phyloP scores from a whole-genome alignment of 2,113 vertebrate genomes.

The Holacanthus passer region DNA sequence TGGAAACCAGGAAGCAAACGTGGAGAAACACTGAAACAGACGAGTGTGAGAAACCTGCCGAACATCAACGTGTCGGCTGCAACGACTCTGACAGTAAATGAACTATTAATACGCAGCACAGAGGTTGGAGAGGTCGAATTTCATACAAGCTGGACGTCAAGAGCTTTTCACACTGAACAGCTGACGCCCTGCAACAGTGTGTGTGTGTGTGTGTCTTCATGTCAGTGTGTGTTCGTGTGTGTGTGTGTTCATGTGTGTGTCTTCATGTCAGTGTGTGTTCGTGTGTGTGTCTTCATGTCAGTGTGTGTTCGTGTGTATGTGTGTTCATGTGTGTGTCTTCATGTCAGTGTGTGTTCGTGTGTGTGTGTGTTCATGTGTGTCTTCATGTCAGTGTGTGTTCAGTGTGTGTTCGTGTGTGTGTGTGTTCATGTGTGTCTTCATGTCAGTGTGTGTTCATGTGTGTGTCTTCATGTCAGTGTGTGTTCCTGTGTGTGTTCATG shows the following conservation, averaged over 20 bases:
- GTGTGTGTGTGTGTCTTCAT: slow-evolving; percentile 5
- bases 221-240: too few relatives aligned
- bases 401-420: slow-evolving; percentile 10
- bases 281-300: not conserved
- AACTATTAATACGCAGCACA: slow-evolving; percentile 40
- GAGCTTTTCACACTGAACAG: slow-evolving; percentile 36
- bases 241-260: not conserved
- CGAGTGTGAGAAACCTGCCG: not conserved
- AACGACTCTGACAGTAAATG: not conserved
- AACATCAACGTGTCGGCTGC: not conserved
- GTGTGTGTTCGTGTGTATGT: slow-evolving; percentile 17
- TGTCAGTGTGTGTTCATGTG: slow-evolving; percentile 7
- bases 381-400: slow-evolving; percentile 1
- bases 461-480: too few relatives aligned
- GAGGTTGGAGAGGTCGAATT: slow-evolving; percentile 33
- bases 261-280: slow-evolving; percentile 1
- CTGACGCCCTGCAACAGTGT: slow-evolving; percentile 11
- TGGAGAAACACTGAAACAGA: not conserved
- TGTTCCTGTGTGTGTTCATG: not conserved
- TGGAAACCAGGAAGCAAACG: too few relatives aligned
- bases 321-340: not conserved
- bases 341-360: slow-evolving; percentile 10
- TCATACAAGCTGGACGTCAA: slow-evolving; percentile 16
- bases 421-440: not conserved
- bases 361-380: not conserved